Percentiles rank a stretch among this genome's conserved stretches.
phyloP scores from a whole-genome alignment of 2,113 vertebrate species.

The Myrmecophaga tridactyla region DNA sequence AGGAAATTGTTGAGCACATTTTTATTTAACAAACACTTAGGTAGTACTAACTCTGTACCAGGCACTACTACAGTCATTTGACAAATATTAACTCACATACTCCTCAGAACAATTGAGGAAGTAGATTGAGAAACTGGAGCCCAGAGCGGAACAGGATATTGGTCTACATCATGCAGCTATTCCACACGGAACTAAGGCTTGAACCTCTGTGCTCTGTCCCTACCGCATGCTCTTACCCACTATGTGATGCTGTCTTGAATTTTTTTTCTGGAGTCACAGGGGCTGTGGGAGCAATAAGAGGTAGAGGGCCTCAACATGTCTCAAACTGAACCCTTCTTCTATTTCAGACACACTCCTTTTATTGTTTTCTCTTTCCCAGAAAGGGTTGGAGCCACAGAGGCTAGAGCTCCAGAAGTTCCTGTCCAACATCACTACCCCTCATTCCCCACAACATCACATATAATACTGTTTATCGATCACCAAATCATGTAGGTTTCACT shows the following conservation, averaged over 20 bases:
- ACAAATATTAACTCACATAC: background rate
- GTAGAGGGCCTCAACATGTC: background rate
- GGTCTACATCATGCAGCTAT: background rate
- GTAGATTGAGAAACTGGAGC: background rate
- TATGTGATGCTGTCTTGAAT: too few relatives aligned
- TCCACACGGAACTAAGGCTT: too few relatives aligned
- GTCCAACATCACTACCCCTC: background rate
- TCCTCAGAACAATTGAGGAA: background rate
- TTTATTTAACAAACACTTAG: background rate
- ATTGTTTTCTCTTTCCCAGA: background rate
- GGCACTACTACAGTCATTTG: background rate
- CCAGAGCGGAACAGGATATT: background rate
- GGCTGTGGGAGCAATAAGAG: background rate
- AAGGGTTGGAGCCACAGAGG: background rate
- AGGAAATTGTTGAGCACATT: background rate
- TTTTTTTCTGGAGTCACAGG: too few relatives aligned
- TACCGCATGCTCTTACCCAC: background rate
- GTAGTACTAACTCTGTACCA: background rate
- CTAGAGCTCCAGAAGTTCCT: background rate
- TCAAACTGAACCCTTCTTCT: background rate
- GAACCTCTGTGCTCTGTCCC: background rate
- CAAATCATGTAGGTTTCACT: background rate
- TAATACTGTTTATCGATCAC: background rate
- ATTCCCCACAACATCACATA: rapidly evolving
- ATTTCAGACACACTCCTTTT: background rate